Percentiles rank a stretch among this genome's conserved stretches.
Conservation (phyloP, 2,888 invertebrate species). For the Melanotus villosus region DNA sequence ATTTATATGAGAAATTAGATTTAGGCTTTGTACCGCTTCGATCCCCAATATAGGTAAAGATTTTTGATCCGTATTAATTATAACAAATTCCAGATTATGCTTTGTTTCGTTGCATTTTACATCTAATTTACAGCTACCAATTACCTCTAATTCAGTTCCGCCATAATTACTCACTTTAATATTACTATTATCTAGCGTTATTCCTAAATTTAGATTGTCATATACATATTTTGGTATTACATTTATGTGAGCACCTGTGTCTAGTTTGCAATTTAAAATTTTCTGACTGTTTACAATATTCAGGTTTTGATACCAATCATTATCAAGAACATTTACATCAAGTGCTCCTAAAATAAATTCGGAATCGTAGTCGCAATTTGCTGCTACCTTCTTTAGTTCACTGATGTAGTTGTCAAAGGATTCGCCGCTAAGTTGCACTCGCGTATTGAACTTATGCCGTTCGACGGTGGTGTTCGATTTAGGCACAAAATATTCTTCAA, state of each 20-base stretch:
- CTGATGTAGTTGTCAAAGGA: constrained; percentile 35
- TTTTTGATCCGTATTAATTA: too few relatives aligned
- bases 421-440: constrained; percentile 26
- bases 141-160: too few relatives aligned
- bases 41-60: not conserved
- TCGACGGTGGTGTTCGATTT: constrained; percentile 42
- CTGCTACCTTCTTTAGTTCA: constrained; percentile 32
- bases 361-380: constrained; percentile 45
- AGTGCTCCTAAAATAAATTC: constrained; percentile 1
- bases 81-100: too few relatives aligned
- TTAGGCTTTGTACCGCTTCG: not conserved
- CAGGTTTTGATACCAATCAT: not conserved
- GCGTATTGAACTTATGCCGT: constrained; percentile 38
- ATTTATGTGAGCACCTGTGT: not conserved
- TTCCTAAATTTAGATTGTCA: not conserved
- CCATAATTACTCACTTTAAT: too few relatives aligned
- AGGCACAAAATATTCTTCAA: constrained; percentile 46
- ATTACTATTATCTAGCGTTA: too few relatives aligned
- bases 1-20: not conserved
- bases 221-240: not conserved
- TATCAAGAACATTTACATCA: not conserved
- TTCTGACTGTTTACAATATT: not conserved
- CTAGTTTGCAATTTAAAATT: not conserved
- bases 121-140: too few relatives aligned
- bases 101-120: too few relatives aligned